Evolutionary conservation across 2,888 invertebrate genomes (phyloP).

Genomic region (Cantharis lateralis): DNA sequence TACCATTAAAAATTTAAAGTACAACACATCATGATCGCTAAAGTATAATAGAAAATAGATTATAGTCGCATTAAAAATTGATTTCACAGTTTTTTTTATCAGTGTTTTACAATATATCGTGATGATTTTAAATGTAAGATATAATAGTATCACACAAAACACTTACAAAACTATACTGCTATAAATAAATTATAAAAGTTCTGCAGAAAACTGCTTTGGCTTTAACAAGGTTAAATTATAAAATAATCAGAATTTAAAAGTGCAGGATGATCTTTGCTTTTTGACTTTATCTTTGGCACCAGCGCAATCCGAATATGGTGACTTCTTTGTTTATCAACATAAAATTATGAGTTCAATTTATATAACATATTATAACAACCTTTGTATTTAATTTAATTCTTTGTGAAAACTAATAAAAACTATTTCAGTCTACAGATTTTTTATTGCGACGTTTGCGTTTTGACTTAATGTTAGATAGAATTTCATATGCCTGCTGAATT

Average conservation of each 20-base stretch:
- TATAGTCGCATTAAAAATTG: not conserved
- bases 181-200: not conserved
- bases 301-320: not conserved
- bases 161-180: not conserved
- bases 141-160: not conserved
- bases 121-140: not conserved
- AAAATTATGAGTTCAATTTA: not conserved
- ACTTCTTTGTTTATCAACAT: not conserved
- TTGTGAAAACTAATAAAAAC: not conserved
- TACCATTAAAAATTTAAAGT: no score
- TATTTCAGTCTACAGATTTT: slow-evolving; percentile 56
- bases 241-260: not conserved
- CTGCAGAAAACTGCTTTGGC: not conserved
- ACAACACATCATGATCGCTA: not conserved
- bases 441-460: slow-evolving; percentile 76
- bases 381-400: not conserved
- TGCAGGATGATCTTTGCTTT: not conserved
- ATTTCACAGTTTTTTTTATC: not conserved
- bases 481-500: slow-evolving; percentile 90
- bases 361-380: not conserved
- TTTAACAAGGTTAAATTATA: not conserved
- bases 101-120: not conserved
- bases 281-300: not conserved
- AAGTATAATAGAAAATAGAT: not conserved
- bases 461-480: slow-evolving; percentile 81